phyloP scores from a whole-genome alignment of 2,888 invertebrate species.

The Tipula helvola region DNA sequence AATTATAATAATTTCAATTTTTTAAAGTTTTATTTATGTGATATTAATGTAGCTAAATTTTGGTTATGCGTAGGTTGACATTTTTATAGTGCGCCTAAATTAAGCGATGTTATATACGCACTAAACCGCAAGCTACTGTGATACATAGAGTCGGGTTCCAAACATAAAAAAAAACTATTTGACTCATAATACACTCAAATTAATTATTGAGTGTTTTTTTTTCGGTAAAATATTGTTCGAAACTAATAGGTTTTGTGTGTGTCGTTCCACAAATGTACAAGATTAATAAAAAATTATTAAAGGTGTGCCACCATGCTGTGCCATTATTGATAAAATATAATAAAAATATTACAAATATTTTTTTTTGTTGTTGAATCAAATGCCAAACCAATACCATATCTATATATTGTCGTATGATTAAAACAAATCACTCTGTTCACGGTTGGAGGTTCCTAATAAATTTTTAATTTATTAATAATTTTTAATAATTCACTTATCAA shows the following conservation, averaged over 20 bases:
- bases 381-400: neutral
- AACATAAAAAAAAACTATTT: neutral
- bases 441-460: neutral
- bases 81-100: neutral
- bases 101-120: neutral
- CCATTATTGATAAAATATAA: neutral
- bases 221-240: neutral
- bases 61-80: neutral
- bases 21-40: neutral
- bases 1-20: neutral
- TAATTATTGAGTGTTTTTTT: too few relatives aligned
- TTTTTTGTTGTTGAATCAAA: neutral
- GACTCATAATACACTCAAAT: neutral
- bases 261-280: neutral
- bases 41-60: neutral
- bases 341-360: neutral
- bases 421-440: neutral
- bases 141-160: neutral
- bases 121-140: neutral
- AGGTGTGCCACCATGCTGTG: neutral
- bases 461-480: slow-evolving; percentile 4
- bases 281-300: neutral
- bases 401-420: neutral
- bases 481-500: neutral
- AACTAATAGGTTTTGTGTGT: neutral